Base-by-base conservation (phyloP, 2,113 vertebrate genomes). In the Rafetus swinhoei region DNA sequence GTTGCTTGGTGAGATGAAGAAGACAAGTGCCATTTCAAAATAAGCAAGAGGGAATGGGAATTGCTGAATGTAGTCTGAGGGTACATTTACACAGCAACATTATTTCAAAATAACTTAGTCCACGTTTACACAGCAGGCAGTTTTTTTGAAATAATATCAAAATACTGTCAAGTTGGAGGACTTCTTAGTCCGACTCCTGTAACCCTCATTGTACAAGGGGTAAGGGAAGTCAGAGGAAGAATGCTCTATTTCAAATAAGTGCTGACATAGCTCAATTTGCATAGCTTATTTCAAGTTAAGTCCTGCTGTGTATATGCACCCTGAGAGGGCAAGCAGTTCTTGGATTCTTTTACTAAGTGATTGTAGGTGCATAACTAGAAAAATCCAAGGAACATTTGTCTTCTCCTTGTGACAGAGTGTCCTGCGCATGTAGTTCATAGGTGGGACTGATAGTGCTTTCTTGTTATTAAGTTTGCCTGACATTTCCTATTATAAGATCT, bases 401-500 rank as follows among this genome's bases (percentile, higher is more conserved):
- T 57, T 84, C 92, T 45, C 85, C 52, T 91, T 16, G 16, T 79
- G 89, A 14, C 12, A 79, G 84, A 84, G 29, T 13, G 39, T 1
- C 3, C 52, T 85, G 86, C 35, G 82, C 1, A 0, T 14, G 6
- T 27, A 10, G 16, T 16, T 53, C 52, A 32, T 25, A 35, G 1
- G 4, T 1, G 54, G 25, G 32, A 29, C 69, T 82, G 81, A 55
- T 22, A 19, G 39, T 5, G 39, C 45, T 8, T 57, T 45, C 13
- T 82, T 90, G 52, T 9, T 12, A 35, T 24, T 85, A 65, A 16
- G 15, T 7, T 62, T 65, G 60, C 29, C 62, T 65, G 29, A n/a
- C 6, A n/a, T 16, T 18, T 32, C 29, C 62, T 6, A 18, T n/a
- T 65, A n/a, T 65, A 65, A n/a, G 32, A n/a, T 65, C 15, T 65